Base-by-base conservation (phyloP, 2,113 vertebrate species). In the Mastomys coucha region DNA sequence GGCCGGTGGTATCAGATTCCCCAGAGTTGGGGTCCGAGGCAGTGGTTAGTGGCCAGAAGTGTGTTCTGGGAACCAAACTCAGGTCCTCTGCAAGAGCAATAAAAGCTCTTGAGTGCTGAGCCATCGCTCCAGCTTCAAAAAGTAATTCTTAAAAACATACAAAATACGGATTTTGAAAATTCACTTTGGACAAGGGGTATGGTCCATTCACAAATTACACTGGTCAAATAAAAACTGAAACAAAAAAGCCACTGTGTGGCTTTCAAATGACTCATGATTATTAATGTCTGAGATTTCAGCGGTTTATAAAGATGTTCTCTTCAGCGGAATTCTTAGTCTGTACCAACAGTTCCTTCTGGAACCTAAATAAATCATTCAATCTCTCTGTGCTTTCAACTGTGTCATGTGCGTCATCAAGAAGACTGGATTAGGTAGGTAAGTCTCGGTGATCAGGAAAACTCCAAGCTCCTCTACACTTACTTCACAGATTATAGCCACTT, bases 381-480 rank as follows among this genome's bases (percentile, higher is more conserved):
- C 2, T 75, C 24, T 85, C 75, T 76, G 81, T 51, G 76, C 33
- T 28, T 81, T 86, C 36, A 93, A 33, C 69, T 53, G 33, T 86
- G 33, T 86, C 45, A 73, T 19, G 84, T 69, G n/a, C 58, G 10
- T 76, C 89, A 91, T 65, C 14, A 91, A 60, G 17, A 70, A 91
- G n/a, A 89, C 19, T 78, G 36, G 22, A 39, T n/a, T 67, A 90
- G 39, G 22, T 67, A 90, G 39, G 22, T 88, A 76, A 77, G 63
- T 56, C 67, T 84, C 84, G 10, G 63, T 17, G 6, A 9, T 75
- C 7, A 36, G 90, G 67, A 56, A 93, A 11, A 70, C 6, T 58
- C 36, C 51, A 95, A 86, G 78, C 17, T 84, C 33, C 67, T 76
- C 90, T 90, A 85, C 91, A 88, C 20, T 88, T 70, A 56, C 51